A percentile compares a stretch with the other conserved stretches of the same genome.
Conservation (phyloP, 2,888 invertebrate species). For the Gymnosoma rotundatum region DNA sequence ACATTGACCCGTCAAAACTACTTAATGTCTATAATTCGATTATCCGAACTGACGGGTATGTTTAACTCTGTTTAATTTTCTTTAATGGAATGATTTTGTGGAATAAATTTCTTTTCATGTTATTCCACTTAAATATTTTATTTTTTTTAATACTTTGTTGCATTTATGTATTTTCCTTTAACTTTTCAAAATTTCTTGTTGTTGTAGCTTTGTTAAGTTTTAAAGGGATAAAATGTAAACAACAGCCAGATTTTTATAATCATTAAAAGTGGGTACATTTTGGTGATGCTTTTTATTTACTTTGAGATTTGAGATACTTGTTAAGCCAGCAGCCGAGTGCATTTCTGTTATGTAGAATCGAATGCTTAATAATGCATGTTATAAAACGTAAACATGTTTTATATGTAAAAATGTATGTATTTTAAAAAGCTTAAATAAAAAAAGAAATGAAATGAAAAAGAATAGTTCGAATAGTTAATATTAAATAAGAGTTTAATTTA, state of each 20-base stretch:
- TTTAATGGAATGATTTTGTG: not conserved
- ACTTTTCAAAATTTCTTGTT: not conserved
- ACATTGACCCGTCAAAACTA: too few species aligned
- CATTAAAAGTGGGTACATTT: conserved; percentile 33
- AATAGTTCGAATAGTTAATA: too few species aligned
- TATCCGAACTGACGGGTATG: not conserved
- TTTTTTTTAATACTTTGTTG: conserved; percentile 29
- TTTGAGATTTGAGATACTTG: not conserved
- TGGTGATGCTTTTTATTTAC: conserved; percentile 25
- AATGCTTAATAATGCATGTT: too few species aligned
- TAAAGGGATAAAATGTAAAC: not conserved
- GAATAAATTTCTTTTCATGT: not conserved
- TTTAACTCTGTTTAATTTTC: not conserved
- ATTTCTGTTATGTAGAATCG: too few species aligned
- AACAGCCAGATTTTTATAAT: conserved; percentile 33
- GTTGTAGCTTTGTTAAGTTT: not conserved
- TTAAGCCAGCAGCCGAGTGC: too few species aligned
- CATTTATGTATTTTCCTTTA: conserved; percentile 23
- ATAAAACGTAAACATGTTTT: too few species aligned
- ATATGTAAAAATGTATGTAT: too few species aligned
- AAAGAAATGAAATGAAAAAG: too few species aligned
- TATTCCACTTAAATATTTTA: conserved; percentile 33
- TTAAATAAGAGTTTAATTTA: too few species aligned
- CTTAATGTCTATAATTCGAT: not conserved
- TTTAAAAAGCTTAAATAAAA: too few species aligned